A percentile compares a stretch with the other conserved stretches of the same genome.
phyloP scores from a whole-genome alignment of 2,888 invertebrate species.

The Pecten maximus region DNA sequence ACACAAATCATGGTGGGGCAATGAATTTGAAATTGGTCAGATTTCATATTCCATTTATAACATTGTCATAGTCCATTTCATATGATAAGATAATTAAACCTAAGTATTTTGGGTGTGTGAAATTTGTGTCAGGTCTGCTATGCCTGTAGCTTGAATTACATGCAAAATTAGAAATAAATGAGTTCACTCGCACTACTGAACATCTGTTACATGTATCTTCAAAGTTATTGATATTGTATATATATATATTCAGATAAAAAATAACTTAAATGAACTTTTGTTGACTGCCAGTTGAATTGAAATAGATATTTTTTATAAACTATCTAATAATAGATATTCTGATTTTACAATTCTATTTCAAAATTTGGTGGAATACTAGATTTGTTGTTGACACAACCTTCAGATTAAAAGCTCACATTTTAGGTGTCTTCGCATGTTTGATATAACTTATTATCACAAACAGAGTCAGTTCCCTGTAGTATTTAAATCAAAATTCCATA shows the following conservation, averaged over 20 bases:
- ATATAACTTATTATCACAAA: too few species aligned
- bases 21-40: slow-evolving; percentile 32
- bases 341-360: too few species aligned
- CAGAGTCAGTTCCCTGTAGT: too few species aligned
- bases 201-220: background rate
- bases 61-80: slow-evolving; percentile 11
- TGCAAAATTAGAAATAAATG: background rate
- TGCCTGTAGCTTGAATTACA: background rate
- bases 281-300: too few species aligned
- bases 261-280: too few species aligned
- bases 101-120: slow-evolving; percentile 21
- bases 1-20: slow-evolving; percentile 3
- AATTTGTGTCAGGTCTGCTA: slow-evolving; percentile 12
- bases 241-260: background rate
- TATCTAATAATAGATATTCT: too few species aligned
- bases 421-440: too few species aligned
- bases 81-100: slow-evolving; percentile 23
- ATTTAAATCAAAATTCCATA: too few species aligned
- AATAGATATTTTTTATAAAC: too few species aligned
- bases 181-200: background rate
- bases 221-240: background rate
- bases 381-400: too few species aligned
- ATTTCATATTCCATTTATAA: slow-evolving; percentile 33
- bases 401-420: too few species aligned
- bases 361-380: too few species aligned